Evolutionary conservation across 2,797 vertebrate genomes (phyloP).

Genomic region (Neostethus bicornis): DNA sequence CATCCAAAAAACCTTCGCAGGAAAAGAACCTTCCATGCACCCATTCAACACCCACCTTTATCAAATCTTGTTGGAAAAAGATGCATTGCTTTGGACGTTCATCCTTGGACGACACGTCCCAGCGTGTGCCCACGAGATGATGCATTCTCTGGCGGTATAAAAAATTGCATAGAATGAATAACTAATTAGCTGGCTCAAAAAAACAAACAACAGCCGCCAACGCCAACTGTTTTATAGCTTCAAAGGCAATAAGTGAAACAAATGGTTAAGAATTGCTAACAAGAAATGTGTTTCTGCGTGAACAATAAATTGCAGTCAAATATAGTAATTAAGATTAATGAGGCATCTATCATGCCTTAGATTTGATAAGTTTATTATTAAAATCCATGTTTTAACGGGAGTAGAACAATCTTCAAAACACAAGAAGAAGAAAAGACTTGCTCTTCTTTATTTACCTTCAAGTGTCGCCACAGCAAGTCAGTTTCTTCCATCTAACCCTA

Average conservation of each 20-base stretch:
- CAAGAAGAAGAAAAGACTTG: not conserved
- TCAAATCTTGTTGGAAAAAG: conserved; percentile 41
- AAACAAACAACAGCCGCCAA: conserved; percentile 54
- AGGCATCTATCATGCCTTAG: not conserved
- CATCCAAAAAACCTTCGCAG: conserved; percentile 55
- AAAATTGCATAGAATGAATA: conserved; percentile 62
- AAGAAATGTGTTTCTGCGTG: conserved; percentile 14
- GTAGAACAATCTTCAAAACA: not conserved
- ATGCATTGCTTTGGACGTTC: conserved; percentile 46
- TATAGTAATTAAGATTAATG: conserved; percentile 17
- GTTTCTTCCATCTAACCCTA: too few species aligned
- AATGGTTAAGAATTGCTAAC: conserved; percentile 21
- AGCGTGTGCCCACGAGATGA: conserved; percentile 51
- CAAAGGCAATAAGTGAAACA: conserved; percentile 24
- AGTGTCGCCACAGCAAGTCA: too few species aligned
- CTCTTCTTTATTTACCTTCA: too few species aligned
- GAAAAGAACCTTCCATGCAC: conserved; percentile 45
- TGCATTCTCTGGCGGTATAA: conserved; percentile 50
- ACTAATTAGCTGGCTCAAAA: conserved; percentile 51
- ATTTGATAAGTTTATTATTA: conserved; percentile 3
- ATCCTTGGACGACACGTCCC: conserved; percentile 57
- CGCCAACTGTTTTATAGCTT: conserved; percentile 40
- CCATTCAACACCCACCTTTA: conserved; percentile 40
- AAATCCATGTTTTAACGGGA: conserved; percentile 11
- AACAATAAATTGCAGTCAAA: conserved; percentile 23